Base-by-base conservation (phyloP, 2,113 vertebrate species). In the Arothron firmamentum region DNA sequence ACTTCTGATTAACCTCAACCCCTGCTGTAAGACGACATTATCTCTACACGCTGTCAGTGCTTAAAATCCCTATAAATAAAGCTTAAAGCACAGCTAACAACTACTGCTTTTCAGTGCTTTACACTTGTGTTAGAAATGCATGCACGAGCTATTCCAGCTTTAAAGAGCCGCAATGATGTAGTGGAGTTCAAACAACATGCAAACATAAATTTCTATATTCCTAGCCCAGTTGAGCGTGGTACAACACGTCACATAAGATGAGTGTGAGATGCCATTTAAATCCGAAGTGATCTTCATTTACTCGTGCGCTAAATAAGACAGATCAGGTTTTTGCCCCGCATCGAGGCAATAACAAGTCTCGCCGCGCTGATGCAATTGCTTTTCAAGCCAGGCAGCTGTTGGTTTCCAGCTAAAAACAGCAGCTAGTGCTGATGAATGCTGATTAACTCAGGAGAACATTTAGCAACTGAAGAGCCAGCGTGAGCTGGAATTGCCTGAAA, bases 1-100 rank as follows among this genome's bases (percentile, higher is more conserved):
- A 89, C 87, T 79, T 87, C 82, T 85, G 88, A 88, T 80, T 85
- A 82, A 78, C 61, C 47, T 34, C 51, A 52, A 72, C 76, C 69
- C 73, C 52, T 56, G 38, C 19, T 56, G 59, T 56, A 46, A 45
- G 20, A 58, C 48, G 65, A 52, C 23, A 25, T 28, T 46, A 46
- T 50, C 31, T 46, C 38, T 21, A 54, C 15, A 28, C 58, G 45
- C 65, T 59, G 16, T 51, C 58, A 17, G 57, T 52, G 28, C 48
- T 55, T 47, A 49, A 60, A 60, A 23, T 3, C 19, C 47, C 51
- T 28, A 14, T 23, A 49, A 18, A 42, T 59, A 48, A 16, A 55
- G 52, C 56, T 58, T 60, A n/a, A 38, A 38, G 2, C 10, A 38
- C 6, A 28, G 25, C 6, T 28, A 28, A 7, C 25, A 28, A 28